Base-by-base conservation (phyloP, 2,888 invertebrate species). In the Steromphala cineraria region DNA sequence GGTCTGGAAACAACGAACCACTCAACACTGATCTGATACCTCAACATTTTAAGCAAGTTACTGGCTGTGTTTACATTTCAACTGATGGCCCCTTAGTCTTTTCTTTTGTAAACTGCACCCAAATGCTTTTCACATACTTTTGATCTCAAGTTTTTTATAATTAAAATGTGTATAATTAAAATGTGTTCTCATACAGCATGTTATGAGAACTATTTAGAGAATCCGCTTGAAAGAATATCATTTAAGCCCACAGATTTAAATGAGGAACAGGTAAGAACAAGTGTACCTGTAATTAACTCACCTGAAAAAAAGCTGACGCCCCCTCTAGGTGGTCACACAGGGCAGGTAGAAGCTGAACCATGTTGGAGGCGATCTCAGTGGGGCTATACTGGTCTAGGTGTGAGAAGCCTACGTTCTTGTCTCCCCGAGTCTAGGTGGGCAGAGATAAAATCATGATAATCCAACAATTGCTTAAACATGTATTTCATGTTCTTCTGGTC, bases 391-490 rank as follows among this genome's bases (percentile, higher is more conserved):
- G 89, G 75, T 93, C 93, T 67, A 94, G 86, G 83, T 91, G 89
- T 40, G 91, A 89, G 86, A 93, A 95, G 93, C 91, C 95, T 94
- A 84, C 82, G 75, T 88, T 90, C 84, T 90, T 91, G 67, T 88
- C 88, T 28, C 82, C 83, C 81, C 89, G 90, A 7, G 78, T 78
- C 91, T 91, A 80, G n/a, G 52, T 28, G 17, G 21, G 62, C 17
- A 67, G 67, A 53, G 36, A 53, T 81, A 75, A 53, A 28, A 28
- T 24, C 31, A 17, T 24, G 8, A 36, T n/a, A 53, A 36, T 75
- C 13, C 17, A 67, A 19, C 13, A 0, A 13, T 10, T 46, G 19
- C 40, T 40, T 40, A 2, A 19, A 40, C 40, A 31, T 36, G 31
- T 78, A 15, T 28, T 36, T 8, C 36, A 36, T 5, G 36, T 36